Percentiles rank a stretch among this genome's conserved stretches.
Evolutionary conservation across 2,888 invertebrate genomes (phyloP).

Genomic region (Spialia ferax): DNA sequence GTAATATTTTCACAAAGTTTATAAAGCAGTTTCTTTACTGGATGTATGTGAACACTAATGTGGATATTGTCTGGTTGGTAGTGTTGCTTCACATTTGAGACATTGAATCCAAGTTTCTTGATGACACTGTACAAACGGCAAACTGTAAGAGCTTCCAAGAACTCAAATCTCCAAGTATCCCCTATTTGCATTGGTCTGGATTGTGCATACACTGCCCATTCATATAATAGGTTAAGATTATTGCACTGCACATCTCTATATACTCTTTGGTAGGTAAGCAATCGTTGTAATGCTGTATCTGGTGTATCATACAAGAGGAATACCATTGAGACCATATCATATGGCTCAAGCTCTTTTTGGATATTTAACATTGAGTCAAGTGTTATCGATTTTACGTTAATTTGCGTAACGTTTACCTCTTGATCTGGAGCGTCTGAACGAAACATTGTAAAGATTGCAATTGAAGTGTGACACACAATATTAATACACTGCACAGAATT

Average conservation of each 20-base stretch:
- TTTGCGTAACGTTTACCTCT: constrained; percentile 48
- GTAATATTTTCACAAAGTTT: constrained; percentile 73
- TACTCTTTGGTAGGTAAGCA: constrained; percentile 68
- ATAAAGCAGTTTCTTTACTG: constrained; percentile 71
- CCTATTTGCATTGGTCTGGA: constrained; percentile 49
- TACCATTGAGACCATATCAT: constrained; percentile 74
- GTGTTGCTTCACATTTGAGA: constrained; percentile 58
- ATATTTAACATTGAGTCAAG: constrained; percentile 65
- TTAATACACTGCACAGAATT: no score
- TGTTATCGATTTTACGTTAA: constrained; percentile 60
- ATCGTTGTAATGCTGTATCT: constrained; percentile 72
- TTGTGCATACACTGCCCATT: constrained; percentile 72
- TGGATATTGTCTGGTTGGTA: constrained; percentile 62
- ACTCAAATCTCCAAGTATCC: constrained; percentile 71
- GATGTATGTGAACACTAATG: constrained; percentile 62
- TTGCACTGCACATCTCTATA: constrained; percentile 59
- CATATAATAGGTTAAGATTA: constrained; percentile 66
- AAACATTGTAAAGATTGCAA: constrained; percentile 46
- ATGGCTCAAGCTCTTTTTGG: constrained; percentile 70
- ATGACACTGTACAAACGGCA: constrained; percentile 70
- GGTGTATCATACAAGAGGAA: constrained; percentile 76
- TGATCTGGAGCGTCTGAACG: constrained; percentile 55
- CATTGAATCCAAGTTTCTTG: constrained; percentile 70
- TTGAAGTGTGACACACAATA: background rate
- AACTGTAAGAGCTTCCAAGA: constrained; percentile 73